Conservation (phyloP, 2,888 invertebrate species). For the Helleia helle region DNA sequence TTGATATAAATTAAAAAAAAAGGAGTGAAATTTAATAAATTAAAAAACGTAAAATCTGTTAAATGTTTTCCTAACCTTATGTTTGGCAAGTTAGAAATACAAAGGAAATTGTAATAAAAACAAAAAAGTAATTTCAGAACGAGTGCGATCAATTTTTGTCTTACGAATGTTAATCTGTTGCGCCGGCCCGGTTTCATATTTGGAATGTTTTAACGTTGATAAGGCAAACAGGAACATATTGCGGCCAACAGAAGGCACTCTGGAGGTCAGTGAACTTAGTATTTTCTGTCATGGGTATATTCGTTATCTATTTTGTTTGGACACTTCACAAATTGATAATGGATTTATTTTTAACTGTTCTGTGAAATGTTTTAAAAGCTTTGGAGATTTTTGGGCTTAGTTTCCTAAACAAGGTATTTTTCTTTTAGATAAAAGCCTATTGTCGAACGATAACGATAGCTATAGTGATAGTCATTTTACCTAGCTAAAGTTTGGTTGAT, state of each 20-base stretch:
- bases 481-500: too few species aligned
- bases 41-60: too few species aligned
- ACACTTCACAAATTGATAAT: constrained; percentile 16
- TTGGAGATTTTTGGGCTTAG: too few species aligned
- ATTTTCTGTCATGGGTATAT: constrained; percentile 22
- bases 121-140: background rate
- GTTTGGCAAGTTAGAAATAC: too few species aligned
- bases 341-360: background rate
- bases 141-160: background rate
- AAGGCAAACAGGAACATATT: constrained; percentile 34
- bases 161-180: background rate
- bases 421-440: too few species aligned
- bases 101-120: background rate
- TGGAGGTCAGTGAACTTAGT: constrained; percentile 32
- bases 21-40: too few species aligned
- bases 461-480: too few species aligned
- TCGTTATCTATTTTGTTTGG: constrained; percentile 23
- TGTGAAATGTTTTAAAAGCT: background rate
- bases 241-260: constrained; percentile 33
- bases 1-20: too few species aligned
- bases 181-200: constrained; percentile 21
- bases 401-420: too few species aligned
- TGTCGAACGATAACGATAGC: too few species aligned
- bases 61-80: too few species aligned
- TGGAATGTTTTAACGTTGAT: constrained; percentile 28